phyloP scores from a whole-genome alignment of 2,888 invertebrate genomes.

The Eristalis intricaria region DNA sequence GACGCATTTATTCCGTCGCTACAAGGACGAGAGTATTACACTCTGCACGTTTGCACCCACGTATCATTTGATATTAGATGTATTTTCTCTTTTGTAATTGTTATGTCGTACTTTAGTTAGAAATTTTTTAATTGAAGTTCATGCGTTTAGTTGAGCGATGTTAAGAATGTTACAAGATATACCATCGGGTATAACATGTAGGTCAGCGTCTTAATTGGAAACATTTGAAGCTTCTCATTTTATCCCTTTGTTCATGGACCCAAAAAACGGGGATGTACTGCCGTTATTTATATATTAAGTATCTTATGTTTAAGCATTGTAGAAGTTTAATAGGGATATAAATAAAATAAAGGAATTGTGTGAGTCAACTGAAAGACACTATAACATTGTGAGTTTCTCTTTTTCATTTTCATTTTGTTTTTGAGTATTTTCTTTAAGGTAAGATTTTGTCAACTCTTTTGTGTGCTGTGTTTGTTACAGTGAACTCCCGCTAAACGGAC shows the following conservation, averaged over 20 bases:
- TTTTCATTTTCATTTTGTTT: not conserved
- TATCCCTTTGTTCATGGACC: conserved; percentile 38
- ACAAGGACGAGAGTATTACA: conserved; percentile 22
- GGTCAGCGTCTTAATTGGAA: conserved; percentile 51
- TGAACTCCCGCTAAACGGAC: too few relatives aligned
- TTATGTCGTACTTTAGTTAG: conserved; percentile 43
- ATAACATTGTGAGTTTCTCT: not conserved
- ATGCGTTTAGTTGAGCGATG: conserved; percentile 10
- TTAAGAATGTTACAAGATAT: conserved; percentile 21
- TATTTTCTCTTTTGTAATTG: conserved; percentile 17
- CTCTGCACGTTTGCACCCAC: conserved; percentile 32
- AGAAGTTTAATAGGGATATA: conserved; percentile 16
- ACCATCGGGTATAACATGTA: conserved; percentile 25
- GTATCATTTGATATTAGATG: conserved; percentile 45
- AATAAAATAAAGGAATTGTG: conserved; percentile 52
- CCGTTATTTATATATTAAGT: conserved; percentile 49
- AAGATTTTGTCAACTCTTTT: too few relatives aligned
- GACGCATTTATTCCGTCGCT: conserved; percentile 21
- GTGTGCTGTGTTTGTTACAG: too few relatives aligned
- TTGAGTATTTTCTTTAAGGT: too few relatives aligned
- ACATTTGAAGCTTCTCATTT: conserved; percentile 20
- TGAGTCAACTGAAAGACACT: conserved; percentile 12
- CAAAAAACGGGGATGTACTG: conserved; percentile 50
- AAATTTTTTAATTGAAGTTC: conserved; percentile 21
- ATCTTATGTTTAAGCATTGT: conserved; percentile 45